Evolutionary conservation across 2,888 invertebrate genomes (phyloP), one percentile per base, ranked within the genome.

Genomic region (Mesochorus sp.): DNA sequence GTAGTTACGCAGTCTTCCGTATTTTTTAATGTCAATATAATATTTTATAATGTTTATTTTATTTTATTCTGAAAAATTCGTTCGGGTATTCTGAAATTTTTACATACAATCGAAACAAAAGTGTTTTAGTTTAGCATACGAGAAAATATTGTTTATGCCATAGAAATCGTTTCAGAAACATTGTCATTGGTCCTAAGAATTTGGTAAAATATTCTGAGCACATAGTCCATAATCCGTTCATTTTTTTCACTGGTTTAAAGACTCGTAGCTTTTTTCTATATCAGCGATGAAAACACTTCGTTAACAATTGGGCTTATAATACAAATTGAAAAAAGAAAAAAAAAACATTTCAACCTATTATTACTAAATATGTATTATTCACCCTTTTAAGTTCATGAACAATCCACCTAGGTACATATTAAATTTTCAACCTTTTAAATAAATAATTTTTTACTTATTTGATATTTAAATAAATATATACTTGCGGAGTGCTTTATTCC

Each of bases 301-400:
- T 53, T 3, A 39, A 62, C 17, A 44, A 72, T 34, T 42, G 17
- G 24, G 17, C 31, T 14, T 42, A 19, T 17, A 47, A 17, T 12
- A 26, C n/a, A 28, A 26, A 62, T 4, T 31, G 14, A 21, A 49
- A 49, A 34, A 34, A 14, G 5, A 24, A 6, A 42, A 37, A 3
- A 26, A 10, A 42, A 59, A 14, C 12, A 24, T 28, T 1, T 6
- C 14, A 14, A 2, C 5, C 4, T 10, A 6, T 44, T 0, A 8
- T 6, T 8, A 5, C 5, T 12, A 26, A 12, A 42, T n/a, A 53
- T 10, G 19, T 14, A 14, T 59, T 14, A 49, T 28, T 44, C 28
- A 6, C 12, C 10, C 44, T 47, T 57, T 37, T 12, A 44, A 28
- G 17, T 42, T 47, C 37, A 49, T 59, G n/a, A 70, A 59, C 70